phyloP scores from a whole-genome alignment of 1,140 invertebrate species.

The Apis laboriosa region DNA sequence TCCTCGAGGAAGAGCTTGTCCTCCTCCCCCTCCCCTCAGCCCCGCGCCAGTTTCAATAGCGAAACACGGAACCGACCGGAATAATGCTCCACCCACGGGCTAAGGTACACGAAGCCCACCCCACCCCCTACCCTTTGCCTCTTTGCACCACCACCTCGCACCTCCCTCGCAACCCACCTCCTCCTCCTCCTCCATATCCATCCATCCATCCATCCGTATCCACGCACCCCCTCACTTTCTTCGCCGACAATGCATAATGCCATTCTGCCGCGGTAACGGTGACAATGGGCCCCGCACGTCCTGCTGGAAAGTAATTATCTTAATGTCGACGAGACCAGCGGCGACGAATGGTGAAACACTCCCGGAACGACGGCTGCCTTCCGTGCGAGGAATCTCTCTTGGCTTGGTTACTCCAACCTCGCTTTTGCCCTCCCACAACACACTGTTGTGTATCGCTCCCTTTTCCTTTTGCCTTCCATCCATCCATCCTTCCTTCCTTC shows the following conservation, averaged over 20 bases:
- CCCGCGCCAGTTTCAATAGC: constrained; percentile 48
- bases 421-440: constrained; percentile 36
- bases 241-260: constrained; percentile 65
- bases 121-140: constrained; percentile 8
- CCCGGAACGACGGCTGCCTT: constrained; percentile 25
- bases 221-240: constrained; percentile 55
- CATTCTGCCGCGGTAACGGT: constrained; percentile 67
- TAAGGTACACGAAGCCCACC: constrained; percentile 37
- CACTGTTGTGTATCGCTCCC: background rate
- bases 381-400: background rate
- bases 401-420: constrained; percentile 34
- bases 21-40: background rate
- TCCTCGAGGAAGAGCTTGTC: constrained; percentile 49
- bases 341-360: constrained; percentile 58
- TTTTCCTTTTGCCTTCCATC: constrained; percentile 11
- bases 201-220: background rate
- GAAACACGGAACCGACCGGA: constrained; percentile 48
- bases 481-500: no score
- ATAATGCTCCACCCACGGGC: constrained; percentile 56
- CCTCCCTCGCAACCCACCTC: background rate
- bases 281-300: constrained; percentile 61
- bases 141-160: background rate
- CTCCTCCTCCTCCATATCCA: background rate
- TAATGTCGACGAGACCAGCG: constrained; percentile 65
- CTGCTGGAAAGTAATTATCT: constrained; percentile 70